Conservation (phyloP, 2,888 invertebrate genomes). For the Drosophila birchii region DNA sequence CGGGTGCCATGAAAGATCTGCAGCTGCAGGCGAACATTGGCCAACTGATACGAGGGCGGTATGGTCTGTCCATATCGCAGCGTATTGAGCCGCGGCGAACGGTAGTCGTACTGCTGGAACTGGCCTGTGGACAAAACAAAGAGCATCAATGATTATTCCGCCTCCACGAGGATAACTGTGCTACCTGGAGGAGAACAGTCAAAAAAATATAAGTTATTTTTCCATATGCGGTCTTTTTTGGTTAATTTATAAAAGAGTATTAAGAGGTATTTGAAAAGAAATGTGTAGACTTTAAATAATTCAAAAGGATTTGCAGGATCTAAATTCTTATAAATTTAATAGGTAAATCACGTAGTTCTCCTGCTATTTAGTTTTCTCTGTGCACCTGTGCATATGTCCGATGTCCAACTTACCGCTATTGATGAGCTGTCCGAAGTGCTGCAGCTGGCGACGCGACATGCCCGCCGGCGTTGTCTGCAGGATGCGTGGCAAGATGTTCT, state of each 20-base stretch:
- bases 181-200: background rate
- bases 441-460: constrained; percentile 81
- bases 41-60: constrained; percentile 79
- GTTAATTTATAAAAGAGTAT: background rate
- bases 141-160: constrained; percentile 13
- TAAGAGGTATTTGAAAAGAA: no score
- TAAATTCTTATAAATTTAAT: background rate
- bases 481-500: constrained; percentile 79
- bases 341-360: background rate
- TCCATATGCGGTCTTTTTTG: background rate
- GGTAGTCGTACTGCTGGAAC: constrained; percentile 82
- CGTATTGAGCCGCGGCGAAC: constrained; percentile 70
- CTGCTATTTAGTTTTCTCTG: background rate
- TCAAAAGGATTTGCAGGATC: background rate
- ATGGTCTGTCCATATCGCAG: constrained; percentile 73
- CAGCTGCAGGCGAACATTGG: constrained; percentile 79
- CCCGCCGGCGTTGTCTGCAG: constrained; percentile 83
- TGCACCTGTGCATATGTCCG: constrained; percentile 17
- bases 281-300: no score
- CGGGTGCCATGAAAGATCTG: constrained; percentile 80
- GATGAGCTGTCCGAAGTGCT: constrained; percentile 83
- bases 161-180: background rate
- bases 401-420: constrained; percentile 75
- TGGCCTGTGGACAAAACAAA: constrained; percentile 63
- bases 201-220: background rate